Evolutionary conservation across 37 sponge, comb jelly and placozoan genomes (phyloP).

Genomic region (Crambe crambe): DNA sequence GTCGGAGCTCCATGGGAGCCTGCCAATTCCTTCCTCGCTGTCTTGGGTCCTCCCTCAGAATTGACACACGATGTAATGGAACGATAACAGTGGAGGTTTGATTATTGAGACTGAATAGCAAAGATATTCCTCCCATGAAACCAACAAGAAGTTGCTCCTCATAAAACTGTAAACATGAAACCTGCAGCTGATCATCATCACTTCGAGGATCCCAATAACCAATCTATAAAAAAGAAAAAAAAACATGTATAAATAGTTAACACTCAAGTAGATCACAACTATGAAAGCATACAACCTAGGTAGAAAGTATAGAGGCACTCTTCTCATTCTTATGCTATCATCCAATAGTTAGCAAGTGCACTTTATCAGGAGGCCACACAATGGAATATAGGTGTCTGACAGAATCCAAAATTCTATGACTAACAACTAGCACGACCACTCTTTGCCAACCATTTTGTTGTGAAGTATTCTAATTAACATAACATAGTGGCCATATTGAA

Average conservation of each 20-base stretch:
- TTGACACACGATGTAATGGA: conserved; percentile 44
- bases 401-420: too few species aligned
- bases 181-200: conserved; percentile 77
- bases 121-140: conserved; percentile 61
- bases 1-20: conserved; percentile 56
- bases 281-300: too few species aligned
- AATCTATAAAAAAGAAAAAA: conserved; percentile 13
- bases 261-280: neutral
- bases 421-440: too few species aligned
- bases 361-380: too few species aligned
- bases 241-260: neutral
- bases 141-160: conserved; percentile 65
- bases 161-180: conserved; percentile 59
- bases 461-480: too few species aligned
- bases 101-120: conserved; percentile 53
- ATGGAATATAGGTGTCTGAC: too few species aligned
- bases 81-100: conserved; percentile 63
- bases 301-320: too few species aligned
- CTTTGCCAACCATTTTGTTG: too few species aligned
- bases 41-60: conserved; percentile 69
- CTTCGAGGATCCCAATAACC: conserved; percentile 87
- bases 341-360: too few species aligned
- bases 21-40: conserved; percentile 61
- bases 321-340: neutral
- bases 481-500: too few species aligned